These are phyloP conservation scores for Drosophila limbata DNA, from an alignment of 2,888 invertebrate genomes.

Conservation along the genomic window DNA sequence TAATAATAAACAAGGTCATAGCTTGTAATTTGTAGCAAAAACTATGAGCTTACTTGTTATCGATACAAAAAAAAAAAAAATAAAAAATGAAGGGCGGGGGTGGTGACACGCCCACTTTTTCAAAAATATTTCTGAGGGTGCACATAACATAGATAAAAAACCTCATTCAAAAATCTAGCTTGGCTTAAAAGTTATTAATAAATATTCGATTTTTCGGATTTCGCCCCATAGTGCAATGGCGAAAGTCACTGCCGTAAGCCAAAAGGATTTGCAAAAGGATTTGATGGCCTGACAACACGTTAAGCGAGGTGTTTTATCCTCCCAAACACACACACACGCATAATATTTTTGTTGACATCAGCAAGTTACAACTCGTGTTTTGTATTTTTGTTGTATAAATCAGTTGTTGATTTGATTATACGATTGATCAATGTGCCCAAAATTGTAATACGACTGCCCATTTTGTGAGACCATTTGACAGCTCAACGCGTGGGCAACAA, in stretches of 20 bases:
- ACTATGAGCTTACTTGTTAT: too few relatives aligned
- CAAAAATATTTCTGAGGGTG: too few relatives aligned
- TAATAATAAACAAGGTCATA: too few relatives aligned
- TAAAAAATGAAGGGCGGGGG: too few relatives aligned
- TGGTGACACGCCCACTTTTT: too few relatives aligned
- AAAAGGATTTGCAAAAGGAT: constrained; percentile 49
- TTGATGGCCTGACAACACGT: constrained; percentile 28
- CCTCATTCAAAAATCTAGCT: too few relatives aligned
- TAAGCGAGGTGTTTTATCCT: constrained; percentile 29
- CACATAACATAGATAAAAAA: too few relatives aligned
- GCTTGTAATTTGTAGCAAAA: too few relatives aligned
- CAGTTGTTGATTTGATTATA: constrained; percentile 60
- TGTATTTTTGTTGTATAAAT: constrained; percentile 32
- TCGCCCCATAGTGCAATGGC: too few relatives aligned
- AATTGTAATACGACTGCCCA: constrained; percentile 10
- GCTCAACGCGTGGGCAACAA: constrained; percentile 57
- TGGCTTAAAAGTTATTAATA: too few relatives aligned
- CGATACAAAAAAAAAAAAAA: too few relatives aligned
- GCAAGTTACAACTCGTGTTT: constrained; percentile 26
- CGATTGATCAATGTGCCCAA: constrained; percentile 29
- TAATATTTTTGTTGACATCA: constrained; percentile 16
- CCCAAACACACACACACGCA: neutral
- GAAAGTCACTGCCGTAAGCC: constrained; percentile 36
- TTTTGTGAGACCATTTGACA: constrained; percentile 50
- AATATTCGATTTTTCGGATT: too few relatives aligned